phyloP scores from a whole-genome alignment of 1,140 invertebrate species.

The Plutomurus gul region DNA sequence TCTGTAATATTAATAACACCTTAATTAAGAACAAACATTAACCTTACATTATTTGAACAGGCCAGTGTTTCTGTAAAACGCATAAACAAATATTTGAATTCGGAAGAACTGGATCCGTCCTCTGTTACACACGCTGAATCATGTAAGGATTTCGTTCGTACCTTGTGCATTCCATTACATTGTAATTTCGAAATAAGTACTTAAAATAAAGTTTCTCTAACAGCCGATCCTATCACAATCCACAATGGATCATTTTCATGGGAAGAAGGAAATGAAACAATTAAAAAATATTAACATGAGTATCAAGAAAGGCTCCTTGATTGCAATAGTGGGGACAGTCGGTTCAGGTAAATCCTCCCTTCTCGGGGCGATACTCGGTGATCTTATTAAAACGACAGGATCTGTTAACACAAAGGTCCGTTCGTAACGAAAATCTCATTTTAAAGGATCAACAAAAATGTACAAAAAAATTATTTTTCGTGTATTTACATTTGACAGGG shows the following conservation, averaged over 20 bases:
- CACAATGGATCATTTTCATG: slow-evolving; percentile 62
- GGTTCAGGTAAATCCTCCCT: slow-evolving; percentile 66
- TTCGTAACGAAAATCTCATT: slow-evolving; percentile 2
- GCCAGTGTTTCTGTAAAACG: slow-evolving; percentile 56
- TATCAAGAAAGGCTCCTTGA: slow-evolving; percentile 58
- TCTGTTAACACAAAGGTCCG: slow-evolving; percentile 57
- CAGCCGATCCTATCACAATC: slow-evolving; percentile 66
- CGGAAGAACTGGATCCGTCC: slow-evolving; percentile 56
- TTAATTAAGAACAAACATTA: too few relatives aligned
- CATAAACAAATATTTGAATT: slow-evolving; percentile 57
- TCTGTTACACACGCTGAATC: slow-evolving; percentile 50
- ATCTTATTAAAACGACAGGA: slow-evolving; percentile 59
- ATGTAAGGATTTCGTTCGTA: slow-evolving; percentile 44
- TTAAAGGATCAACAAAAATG: slow-evolving; percentile 33
- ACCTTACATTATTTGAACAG: slow-evolving; percentile 35
- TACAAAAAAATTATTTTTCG: not conserved
- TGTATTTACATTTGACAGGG: slow-evolving; percentile 54
- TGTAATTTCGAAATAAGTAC: not conserved
- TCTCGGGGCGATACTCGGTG: slow-evolving; percentile 62
- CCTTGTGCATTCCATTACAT: too few relatives aligned
- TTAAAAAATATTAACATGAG: slow-evolving; percentile 58
- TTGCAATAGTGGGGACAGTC: slow-evolving; percentile 63
- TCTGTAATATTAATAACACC: too few relatives aligned
- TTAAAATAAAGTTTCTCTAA: not conserved
- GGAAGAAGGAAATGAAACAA: slow-evolving; percentile 57